Conservation (phyloP, 2,113 vertebrate species). For the Miniopterus natalensis region DNA sequence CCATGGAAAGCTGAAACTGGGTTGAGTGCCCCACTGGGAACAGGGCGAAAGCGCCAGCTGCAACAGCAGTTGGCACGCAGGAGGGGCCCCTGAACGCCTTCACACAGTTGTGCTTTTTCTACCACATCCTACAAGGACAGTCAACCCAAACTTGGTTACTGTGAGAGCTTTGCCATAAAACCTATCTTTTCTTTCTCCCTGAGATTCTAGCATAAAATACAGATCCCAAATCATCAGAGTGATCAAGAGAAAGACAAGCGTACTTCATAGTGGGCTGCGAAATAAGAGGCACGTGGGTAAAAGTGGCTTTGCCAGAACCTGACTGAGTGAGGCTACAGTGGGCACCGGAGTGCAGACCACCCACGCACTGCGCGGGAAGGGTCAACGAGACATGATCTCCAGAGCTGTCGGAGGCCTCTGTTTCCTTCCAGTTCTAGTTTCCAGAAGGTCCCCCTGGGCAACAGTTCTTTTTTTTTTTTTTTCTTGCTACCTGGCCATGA, state of each 20-base stretch:
- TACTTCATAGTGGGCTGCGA: neutral
- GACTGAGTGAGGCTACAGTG: accelerated
- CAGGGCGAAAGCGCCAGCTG: neutral
- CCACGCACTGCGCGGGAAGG: accelerated
- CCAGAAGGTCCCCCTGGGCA: neutral
- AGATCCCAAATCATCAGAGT: neutral
- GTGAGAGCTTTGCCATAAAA: accelerated
- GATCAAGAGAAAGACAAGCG: neutral
- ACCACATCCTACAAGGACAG: accelerated
- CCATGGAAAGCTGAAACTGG: neutral
- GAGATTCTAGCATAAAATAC: neutral
- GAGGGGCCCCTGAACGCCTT: neutral
- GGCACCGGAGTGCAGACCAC: too few relatives aligned
- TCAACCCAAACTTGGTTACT: too few relatives aligned
- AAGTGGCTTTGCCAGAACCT: accelerated
- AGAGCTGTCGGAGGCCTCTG: accelerated
- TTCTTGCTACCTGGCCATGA: neutral
- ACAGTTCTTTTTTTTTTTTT: too few relatives aligned
- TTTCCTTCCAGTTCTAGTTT: neutral
- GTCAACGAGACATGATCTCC: accelerated
- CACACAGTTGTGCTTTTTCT: accelerated
- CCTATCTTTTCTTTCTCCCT: neutral
- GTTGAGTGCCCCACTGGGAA: neutral
- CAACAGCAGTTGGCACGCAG: neutral
- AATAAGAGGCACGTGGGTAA: accelerated